Conservation (phyloP, 2,797 vertebrate genomes). For the Centropyge bicolor region DNA sequence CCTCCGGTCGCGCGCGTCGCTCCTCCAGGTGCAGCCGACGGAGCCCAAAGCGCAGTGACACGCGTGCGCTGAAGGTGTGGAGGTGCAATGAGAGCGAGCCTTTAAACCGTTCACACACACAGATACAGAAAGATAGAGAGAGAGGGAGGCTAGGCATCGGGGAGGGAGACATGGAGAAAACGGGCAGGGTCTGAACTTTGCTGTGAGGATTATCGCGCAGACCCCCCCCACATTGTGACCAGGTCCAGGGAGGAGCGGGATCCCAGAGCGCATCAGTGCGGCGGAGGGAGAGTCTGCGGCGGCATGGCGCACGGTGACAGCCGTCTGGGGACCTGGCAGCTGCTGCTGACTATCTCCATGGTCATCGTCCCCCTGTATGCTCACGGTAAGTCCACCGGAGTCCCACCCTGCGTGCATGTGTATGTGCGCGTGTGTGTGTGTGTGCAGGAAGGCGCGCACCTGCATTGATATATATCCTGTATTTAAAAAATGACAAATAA, state of each 20-base stretch:
- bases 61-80: constrained; percentile 65
- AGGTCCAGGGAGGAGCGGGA: constrained; percentile 31
- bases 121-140: neutral
- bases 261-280: constrained; percentile 39
- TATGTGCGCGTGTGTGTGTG: constrained; percentile 50
- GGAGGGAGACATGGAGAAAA: constrained; percentile 65
- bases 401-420: constrained; percentile 63
- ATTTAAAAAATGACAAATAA: constrained; percentile 1
- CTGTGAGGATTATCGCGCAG: constrained; percentile 56
- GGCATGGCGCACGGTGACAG: constrained; percentile 70
- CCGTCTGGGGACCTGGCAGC: constrained; percentile 74
- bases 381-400: constrained; percentile 75
- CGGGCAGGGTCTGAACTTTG: constrained; percentile 73
- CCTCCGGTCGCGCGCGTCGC: constrained; percentile 70
- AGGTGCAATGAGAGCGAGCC: constrained; percentile 68
- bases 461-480: constrained; percentile 22
- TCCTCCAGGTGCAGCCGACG: constrained; percentile 48
- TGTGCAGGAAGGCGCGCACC: constrained; percentile 28
- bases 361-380: constrained; percentile 68
- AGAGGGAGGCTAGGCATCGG: constrained; percentile 9
- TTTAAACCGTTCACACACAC: constrained; percentile 37
- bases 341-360: constrained; percentile 78
- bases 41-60: constrained; percentile 48
- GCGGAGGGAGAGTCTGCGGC: constrained; percentile 4
- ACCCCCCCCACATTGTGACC: constrained; percentile 16